Conservation (phyloP, 2,888 invertebrate genomes). For the Orthonychiurus folsomi region DNA sequence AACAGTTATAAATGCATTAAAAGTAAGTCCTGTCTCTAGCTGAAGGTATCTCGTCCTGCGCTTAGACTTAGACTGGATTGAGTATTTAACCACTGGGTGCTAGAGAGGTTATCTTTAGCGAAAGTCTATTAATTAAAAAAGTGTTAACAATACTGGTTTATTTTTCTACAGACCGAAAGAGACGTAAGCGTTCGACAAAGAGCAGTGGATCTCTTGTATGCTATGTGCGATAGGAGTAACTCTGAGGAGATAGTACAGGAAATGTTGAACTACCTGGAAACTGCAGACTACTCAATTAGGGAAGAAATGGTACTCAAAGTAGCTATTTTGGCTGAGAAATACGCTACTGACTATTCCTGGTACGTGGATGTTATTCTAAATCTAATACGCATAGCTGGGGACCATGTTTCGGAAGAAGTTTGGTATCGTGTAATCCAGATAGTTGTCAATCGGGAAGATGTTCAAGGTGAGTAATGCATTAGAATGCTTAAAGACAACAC, state of each 20-base stretch:
- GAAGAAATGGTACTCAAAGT: constrained; percentile 99
- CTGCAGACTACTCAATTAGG: constrained; percentile 97
- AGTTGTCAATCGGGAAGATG: constrained; percentile 98
- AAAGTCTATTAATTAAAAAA: too few relatives aligned
- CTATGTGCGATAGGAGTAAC: constrained; percentile 99
- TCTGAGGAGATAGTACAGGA: constrained; percentile 99
- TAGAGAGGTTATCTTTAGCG: too few relatives aligned
- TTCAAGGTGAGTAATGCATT: constrained; percentile 57
- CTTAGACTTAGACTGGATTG: too few relatives aligned
- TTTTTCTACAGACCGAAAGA: constrained; percentile 72
- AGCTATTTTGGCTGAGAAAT: constrained; percentile 97
- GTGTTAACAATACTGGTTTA: background rate
- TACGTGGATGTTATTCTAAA: constrained; percentile 92
- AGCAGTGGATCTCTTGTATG: constrained; percentile 95
- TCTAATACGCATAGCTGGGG: constrained; percentile 97
- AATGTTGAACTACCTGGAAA: constrained; percentile 97
- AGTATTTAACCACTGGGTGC: too few relatives aligned
- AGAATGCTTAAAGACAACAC: background rate
- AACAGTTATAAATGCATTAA: constrained; percentile 96
- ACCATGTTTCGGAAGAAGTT: constrained; percentile 98
- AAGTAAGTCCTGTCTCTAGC: constrained; percentile 54
- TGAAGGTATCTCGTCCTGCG: too few relatives aligned
- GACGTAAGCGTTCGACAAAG: constrained; percentile 96
- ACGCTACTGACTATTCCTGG: constrained; percentile 99
- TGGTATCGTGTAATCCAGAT: constrained; percentile 99